Conservation (phyloP, 2,888 invertebrate species). For the Lasioglossum malachurum region DNA sequence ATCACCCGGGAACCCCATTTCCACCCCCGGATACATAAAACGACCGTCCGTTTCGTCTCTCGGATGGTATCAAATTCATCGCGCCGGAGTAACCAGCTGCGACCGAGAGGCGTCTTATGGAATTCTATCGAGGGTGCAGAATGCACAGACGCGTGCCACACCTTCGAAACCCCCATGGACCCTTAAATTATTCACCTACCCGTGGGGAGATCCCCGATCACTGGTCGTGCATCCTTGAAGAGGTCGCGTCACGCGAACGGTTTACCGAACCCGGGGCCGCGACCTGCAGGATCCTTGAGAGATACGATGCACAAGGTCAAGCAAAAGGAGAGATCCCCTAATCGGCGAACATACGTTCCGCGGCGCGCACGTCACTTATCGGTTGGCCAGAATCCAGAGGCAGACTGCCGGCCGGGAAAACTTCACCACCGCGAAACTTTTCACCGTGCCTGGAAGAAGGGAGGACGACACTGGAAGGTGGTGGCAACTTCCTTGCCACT, state of each 20-base stretch:
- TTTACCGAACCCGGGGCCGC: constrained; percentile 11
- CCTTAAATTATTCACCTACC: constrained; percentile 56
- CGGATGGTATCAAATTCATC: background rate
- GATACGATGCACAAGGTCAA: background rate
- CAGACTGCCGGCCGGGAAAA: constrained; percentile 75
- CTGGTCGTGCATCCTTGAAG: constrained; percentile 53
- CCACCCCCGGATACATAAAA: background rate
- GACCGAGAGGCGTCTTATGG: background rate
- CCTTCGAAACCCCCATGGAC: background rate
- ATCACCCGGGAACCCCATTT: background rate
- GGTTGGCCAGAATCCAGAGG: constrained; percentile 78
- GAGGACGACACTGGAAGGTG: constrained; percentile 61
- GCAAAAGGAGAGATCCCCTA: background rate
- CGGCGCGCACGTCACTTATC: constrained; percentile 72
- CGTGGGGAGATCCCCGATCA: constrained; percentile 56
- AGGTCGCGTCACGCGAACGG: constrained; percentile 29
- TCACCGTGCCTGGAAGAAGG: constrained; percentile 63
- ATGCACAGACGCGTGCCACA: background rate
- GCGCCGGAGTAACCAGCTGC: background rate
- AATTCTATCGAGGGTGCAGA: background rate
- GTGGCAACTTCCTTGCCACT: constrained; percentile 71
- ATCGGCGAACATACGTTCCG: background rate
- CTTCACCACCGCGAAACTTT: constrained; percentile 60
- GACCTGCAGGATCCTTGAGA: background rate
- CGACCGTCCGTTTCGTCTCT: background rate